phyloP scores from a whole-genome alignment of 2,888 invertebrate species.

The Erpobdella octoculata region DNA sequence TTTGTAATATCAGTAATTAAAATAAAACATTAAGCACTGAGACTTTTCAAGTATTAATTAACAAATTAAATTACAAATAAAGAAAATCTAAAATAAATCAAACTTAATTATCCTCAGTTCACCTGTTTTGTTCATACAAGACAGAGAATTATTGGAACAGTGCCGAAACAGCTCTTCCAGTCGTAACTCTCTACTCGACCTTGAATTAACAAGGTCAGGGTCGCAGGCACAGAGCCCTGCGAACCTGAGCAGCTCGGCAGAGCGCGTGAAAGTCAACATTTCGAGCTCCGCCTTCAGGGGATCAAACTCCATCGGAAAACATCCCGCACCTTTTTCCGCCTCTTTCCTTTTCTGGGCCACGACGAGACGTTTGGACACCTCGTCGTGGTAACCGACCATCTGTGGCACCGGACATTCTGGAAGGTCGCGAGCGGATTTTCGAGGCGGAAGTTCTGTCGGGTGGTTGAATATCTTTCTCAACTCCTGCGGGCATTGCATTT shows the following conservation, averaged over 20 bases:
- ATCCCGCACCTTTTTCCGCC: too few relatives aligned
- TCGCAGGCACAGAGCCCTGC: background rate
- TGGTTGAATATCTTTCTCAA: constrained; percentile 5
- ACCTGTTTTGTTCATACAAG: too few relatives aligned
- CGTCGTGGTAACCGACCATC: constrained; percentile 15
- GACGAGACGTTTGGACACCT: constrained; percentile 10
- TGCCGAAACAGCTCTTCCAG: background rate
- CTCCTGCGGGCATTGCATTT: constrained; percentile 1
- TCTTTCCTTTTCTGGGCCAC: background rate
- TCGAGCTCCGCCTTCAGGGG: constrained; percentile 21
- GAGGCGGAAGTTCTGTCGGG: background rate
- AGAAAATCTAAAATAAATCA: background rate
- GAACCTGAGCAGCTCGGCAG: constrained; percentile 5
- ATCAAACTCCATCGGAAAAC: background rate
- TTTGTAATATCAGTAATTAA: background rate
- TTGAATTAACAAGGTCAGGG: background rate
- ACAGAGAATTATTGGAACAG: background rate
- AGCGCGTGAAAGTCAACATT: constrained; percentile 7
- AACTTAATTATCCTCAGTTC: background rate
- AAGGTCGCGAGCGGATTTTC: background rate
- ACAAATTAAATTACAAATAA: too few relatives aligned
- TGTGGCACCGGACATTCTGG: background rate
- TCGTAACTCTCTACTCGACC: background rate
- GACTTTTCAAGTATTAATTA: too few relatives aligned
- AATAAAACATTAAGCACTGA: too few relatives aligned